phyloP scores from a whole-genome alignment of 2,113 vertebrate species.

The Protomyctophum bolini region DNA sequence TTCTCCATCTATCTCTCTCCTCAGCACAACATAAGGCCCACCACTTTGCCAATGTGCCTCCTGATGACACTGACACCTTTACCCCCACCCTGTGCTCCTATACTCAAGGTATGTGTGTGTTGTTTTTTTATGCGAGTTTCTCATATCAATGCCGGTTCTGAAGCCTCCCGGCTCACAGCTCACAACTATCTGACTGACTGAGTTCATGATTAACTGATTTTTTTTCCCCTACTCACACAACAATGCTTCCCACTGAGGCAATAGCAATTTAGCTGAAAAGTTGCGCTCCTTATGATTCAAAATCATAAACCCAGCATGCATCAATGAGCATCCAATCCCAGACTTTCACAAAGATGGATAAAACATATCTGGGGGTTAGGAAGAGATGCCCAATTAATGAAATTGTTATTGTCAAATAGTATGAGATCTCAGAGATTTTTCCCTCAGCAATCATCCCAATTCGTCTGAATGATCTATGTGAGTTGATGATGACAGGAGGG shows the following conservation, averaged over 20 bases:
- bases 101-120: not conserved
- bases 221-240: slow-evolving; percentile 58
- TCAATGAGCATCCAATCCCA: slow-evolving; percentile 53
- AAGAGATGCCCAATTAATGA: slow-evolving; percentile 73
- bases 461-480: slow-evolving; percentile 73
- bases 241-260: slow-evolving; percentile 66
- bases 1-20: not conserved
- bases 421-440: slow-evolving; percentile 62
- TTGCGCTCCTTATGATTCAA: slow-evolving; percentile 65
- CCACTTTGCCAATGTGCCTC: not conserved
- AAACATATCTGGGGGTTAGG: slow-evolving; percentile 57
- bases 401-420: slow-evolving; percentile 74
- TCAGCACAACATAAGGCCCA: not conserved
- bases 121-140: slow-evolving; percentile 10
- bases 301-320: slow-evolving; percentile 77
- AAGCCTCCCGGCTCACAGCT: slow-evolving; percentile 25
- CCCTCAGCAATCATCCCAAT: slow-evolving; percentile 74
- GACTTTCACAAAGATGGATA: slow-evolving; percentile 58
- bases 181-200: slow-evolving; percentile 49
- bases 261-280: slow-evolving; percentile 71
- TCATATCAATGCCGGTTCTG: slow-evolving; percentile 21
- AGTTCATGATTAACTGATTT: slow-evolving; percentile 68
- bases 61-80: slow-evolving; percentile 2
- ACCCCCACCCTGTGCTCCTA: too few species aligned
- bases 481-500: slow-evolving; percentile 60